Base-by-base conservation (phyloP, 1,140 invertebrate genomes). In the Ooceraea biroi region DNA sequence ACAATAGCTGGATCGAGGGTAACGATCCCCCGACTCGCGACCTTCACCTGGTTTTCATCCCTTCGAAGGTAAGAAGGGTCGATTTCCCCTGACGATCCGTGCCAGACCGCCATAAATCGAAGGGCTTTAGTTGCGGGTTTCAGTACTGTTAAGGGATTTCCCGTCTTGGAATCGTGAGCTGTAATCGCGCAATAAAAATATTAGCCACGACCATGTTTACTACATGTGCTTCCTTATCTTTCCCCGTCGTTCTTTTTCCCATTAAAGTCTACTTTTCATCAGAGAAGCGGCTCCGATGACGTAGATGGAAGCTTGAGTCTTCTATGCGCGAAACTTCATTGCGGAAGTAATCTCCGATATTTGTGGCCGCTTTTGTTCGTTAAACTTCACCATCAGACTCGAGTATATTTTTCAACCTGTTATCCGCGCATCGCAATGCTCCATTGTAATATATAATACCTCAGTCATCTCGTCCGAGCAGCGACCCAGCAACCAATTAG, bases 321-420 rank as follows among this genome's bases (percentile, higher is more conserved):
- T n/a, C 30, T 3, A 36, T 36, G 36, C 17, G 10, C 25, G 25
- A 30, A 69, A 30, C 25, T 41, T 65, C 10, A n/a, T 3, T 10
- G 66, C 25, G 10, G 0, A 30, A 30, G 17, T 50, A 50, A 69
- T n/a, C 46, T 50, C 11, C 2, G 10, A 25, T 50, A 69, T 0
- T n/a, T 30, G n/a, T n/a, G 14, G 65, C 8, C 7, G 65, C 14
- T 50, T 30, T 48, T 30, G 48, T 30, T 27, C n/a, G 48, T 69
- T 58, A 41, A 11, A 73, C 17, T 72, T 68, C 2, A 17, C 30
- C 57, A 73, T 73, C 30, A 11, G 14, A 17, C 10, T 17, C 36
- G 52, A 73, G 36, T 50, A 3, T 58, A 19, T 73, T 73, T 73
- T 73, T 22, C 30, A 61, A 41, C 14, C 22, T 3, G 30, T n/a